phyloP scores from a whole-genome alignment of 2,888 invertebrate species.

The Agapetus fuscipes region DNA sequence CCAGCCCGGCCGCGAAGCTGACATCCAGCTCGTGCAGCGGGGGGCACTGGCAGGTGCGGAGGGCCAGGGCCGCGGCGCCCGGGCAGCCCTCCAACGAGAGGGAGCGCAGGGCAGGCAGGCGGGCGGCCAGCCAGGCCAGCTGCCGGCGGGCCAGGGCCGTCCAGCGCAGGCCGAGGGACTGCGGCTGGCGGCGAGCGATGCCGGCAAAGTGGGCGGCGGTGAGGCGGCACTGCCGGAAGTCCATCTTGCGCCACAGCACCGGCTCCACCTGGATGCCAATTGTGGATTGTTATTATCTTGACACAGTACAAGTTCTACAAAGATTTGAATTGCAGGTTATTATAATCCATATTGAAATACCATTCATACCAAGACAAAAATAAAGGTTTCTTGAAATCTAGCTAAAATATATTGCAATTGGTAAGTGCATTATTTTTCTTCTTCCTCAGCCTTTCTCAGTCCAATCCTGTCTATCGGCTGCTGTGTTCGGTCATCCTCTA shows the following conservation, averaged over 20 bases:
- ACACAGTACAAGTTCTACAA: no score
- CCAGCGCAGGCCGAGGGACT: conserved; percentile 77
- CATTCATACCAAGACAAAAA: no score
- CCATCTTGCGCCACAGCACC: conserved; percentile 74
- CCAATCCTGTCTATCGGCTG: no score
- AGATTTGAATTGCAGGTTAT: no score
- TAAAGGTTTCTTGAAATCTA: no score
- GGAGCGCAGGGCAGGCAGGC: conserved; percentile 73
- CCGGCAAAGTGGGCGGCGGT: conserved; percentile 68
- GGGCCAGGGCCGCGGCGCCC: conserved; percentile 67
- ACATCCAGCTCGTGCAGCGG: conserved; percentile 69
- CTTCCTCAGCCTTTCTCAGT: no score
- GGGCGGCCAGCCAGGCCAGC: conserved; percentile 82
- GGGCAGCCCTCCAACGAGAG: conserved; percentile 70
- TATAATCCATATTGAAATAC: no score
- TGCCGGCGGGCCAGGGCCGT: conserved; percentile 80
- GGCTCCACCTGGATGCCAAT: conserved; percentile 54
- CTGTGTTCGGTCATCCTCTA: no score
- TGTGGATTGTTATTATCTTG: no score
- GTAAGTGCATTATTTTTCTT: no score
- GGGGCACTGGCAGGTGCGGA: conserved; percentile 74
- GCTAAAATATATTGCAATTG: no score
- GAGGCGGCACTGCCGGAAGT: conserved; percentile 66
- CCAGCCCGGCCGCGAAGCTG: conserved; percentile 77
- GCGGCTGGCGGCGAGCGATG: conserved; percentile 82